phyloP scores from a whole-genome alignment of 2,113 vertebrate genomes.

The Gavialis gangeticus region DNA sequence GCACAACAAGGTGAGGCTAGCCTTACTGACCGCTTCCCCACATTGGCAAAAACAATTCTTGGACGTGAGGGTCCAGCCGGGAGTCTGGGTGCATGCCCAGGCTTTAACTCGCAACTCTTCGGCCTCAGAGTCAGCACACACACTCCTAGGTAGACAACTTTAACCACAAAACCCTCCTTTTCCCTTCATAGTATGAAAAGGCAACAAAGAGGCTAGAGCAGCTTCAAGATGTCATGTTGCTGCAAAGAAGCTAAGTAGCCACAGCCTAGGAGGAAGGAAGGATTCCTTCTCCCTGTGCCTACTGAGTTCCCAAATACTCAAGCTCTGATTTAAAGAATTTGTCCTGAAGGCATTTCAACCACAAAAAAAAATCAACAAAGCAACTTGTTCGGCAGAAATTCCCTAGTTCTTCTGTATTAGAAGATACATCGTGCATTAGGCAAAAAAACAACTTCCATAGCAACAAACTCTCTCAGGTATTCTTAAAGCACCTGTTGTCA shows the following conservation, averaged over 20 bases:
- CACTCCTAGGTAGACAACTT: background rate
- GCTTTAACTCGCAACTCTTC: background rate
- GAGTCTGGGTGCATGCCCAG: background rate
- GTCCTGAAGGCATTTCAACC: background rate
- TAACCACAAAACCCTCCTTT: background rate
- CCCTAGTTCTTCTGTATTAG: slow-evolving; percentile 36
- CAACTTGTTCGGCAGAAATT: slow-evolving; percentile 15
- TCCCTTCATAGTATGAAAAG: accelerated
- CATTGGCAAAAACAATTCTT: too few relatives aligned
- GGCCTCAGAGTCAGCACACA: background rate
- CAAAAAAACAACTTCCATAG: slow-evolving; percentile 63
- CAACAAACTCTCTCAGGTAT: slow-evolving; percentile 55
- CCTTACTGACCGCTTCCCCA: too few relatives aligned
- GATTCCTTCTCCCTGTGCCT: background rate
- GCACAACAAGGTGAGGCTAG: too few relatives aligned
- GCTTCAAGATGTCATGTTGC: background rate
- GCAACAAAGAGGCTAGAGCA: background rate
- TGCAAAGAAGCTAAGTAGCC: background rate
- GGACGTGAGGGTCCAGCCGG: background rate
- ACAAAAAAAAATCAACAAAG: background rate
- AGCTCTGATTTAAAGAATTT: slow-evolving; percentile 21
- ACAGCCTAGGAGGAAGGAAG: background rate
- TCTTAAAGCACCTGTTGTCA: slow-evolving; percentile 62
- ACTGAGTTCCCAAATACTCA: background rate
- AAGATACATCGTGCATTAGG: slow-evolving; percentile 34